phyloP scores from a whole-genome alignment of 2,113 vertebrate species.

The Cryptoleucopteryx plumbea region DNA sequence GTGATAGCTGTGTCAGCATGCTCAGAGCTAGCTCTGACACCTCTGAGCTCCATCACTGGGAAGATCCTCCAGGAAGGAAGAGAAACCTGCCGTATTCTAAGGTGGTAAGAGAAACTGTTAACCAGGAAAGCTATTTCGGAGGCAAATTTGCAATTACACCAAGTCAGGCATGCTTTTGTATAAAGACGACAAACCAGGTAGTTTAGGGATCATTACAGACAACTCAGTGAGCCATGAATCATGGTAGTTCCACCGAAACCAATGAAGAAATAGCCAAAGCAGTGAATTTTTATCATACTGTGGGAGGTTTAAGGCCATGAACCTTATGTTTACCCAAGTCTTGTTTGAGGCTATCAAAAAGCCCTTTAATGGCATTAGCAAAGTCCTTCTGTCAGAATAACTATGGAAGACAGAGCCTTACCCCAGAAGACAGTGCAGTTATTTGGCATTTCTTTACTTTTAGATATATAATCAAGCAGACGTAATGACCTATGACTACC shows the following conservation, averaged over 20 bases:
- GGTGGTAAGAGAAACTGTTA: background rate
- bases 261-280: background rate
- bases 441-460: background rate
- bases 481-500: background rate
- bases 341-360: background rate
- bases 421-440: background rate
- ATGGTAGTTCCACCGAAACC: background rate
- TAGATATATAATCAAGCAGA: background rate
- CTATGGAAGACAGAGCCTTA: background rate
- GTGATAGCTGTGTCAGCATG: background rate
- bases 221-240: background rate
- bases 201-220: background rate
- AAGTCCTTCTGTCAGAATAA: background rate
- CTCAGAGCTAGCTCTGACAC: background rate
- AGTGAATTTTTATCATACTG: background rate
- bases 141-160: background rate
- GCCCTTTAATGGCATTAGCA: background rate
- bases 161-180: background rate
- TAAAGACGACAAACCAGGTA: fast-evolving
- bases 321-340: background rate
- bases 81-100: background rate
- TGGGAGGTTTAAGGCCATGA: background rate
- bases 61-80: background rate
- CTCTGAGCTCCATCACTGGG: background rate
- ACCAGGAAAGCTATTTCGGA: background rate